These are phyloP conservation scores for Drosophila truncata DNA, from an alignment of 1,140 invertebrate species.

Conservation along the genomic window DNA sequence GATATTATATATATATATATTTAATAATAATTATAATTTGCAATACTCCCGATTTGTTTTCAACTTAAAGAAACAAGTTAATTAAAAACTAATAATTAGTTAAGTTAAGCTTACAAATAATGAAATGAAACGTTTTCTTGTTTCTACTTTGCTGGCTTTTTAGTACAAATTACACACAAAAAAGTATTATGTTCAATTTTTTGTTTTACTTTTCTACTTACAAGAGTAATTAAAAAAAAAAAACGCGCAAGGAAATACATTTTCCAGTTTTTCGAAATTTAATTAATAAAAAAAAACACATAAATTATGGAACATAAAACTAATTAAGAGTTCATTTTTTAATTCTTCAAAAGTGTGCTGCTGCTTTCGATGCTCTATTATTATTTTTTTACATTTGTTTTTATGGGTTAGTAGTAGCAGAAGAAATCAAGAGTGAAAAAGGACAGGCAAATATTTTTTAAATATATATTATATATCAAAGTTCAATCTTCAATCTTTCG, in stretches of 20 bases:
- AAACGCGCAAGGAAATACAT: conserved; percentile 20
- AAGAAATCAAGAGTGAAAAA: conserved; percentile 26
- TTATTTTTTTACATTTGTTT: conserved; percentile 45
- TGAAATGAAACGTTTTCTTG: conserved; percentile 74
- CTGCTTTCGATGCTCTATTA: conserved; percentile 1
- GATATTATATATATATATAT: conserved; percentile 23
- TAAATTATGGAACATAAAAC: conserved; percentile 32
- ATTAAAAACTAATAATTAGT: conserved; percentile 54
- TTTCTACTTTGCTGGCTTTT: conserved; percentile 40
- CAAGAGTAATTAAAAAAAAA: conserved; percentile 38
- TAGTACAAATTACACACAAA: conserved; percentile 54
- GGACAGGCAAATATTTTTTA: conserved; percentile 20
- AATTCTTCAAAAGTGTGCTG: conserved; percentile 31
- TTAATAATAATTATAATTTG: conserved; percentile 64
- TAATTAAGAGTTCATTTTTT: conserved; percentile 27
- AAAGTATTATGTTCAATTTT: conserved; percentile 61
- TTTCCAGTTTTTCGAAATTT: conserved; percentile 14
- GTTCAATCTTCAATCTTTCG: conserved; percentile 32
- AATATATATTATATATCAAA: conserved; percentile 24
- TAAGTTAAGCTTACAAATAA: conserved; percentile 64
- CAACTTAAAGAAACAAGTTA: conserved; percentile 57
- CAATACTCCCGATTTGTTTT: conserved; percentile 79
- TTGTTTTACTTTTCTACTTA: conserved; percentile 72
- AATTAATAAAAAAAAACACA: conserved; percentile 29
- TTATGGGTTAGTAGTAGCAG: conserved; percentile 37